Evolutionary conservation across 2,888 invertebrate genomes (phyloP).

Genomic region (Rotaria macrura): DNA sequence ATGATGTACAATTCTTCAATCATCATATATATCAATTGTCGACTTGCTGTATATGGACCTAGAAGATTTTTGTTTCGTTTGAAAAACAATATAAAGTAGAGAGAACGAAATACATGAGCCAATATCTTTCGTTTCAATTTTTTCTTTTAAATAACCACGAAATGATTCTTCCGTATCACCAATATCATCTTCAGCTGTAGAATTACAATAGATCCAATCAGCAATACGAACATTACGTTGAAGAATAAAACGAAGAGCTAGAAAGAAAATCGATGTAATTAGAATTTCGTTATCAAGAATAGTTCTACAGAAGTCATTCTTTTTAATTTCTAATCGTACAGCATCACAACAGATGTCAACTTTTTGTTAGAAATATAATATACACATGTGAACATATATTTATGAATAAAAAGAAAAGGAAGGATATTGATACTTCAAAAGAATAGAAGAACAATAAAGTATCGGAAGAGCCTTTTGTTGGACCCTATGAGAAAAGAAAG

Average conservation of each 20-base stretch:
- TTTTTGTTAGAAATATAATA: too few species aligned
- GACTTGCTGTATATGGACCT: constrained; percentile 1
- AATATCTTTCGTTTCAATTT: background rate
- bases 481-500: too few species aligned
- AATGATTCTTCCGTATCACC: constrained; percentile 8
- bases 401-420: too few species aligned
- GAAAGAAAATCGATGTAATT: too few species aligned
- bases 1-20: constrained; percentile 16
- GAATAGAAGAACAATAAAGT: too few species aligned
- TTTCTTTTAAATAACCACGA: constrained; percentile 16
- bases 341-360: too few species aligned
- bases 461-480: too few species aligned
- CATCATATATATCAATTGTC: constrained; percentile 10
- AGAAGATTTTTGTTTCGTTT: background rate
- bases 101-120: background rate
- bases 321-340: too few species aligned
- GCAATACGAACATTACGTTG: background rate
- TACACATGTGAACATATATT: too few species aligned
- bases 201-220: constrained; percentile 23
- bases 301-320: too few species aligned
- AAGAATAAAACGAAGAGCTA: constrained; percentile 19
- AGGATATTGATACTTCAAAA: too few species aligned
- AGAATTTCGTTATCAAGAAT: too few species aligned
- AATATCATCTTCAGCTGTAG: constrained; percentile 13
- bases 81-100: background rate